Evolutionary conservation across 2,113 vertebrate genomes (phyloP).

Genomic region (Centropristis striata): DNA sequence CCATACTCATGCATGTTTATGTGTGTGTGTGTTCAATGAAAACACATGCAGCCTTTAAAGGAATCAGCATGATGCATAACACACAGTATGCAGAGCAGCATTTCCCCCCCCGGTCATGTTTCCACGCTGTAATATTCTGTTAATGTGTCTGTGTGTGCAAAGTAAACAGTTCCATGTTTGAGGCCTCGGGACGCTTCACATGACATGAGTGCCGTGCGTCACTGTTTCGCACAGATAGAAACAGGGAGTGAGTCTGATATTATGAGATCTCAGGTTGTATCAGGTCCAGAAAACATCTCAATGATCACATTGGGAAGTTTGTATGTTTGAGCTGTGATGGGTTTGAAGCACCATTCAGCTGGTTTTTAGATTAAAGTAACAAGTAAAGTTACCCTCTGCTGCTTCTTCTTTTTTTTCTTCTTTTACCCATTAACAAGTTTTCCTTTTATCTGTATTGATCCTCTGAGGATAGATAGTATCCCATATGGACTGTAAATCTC

Average conservation of each 20-base stretch:
- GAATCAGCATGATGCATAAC: neutral
- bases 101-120: neutral
- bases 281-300: neutral
- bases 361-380: too few relatives aligned
- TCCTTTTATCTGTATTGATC: too few relatives aligned
- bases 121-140: neutral
- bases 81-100: too few relatives aligned
- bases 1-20: neutral
- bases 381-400: too few relatives aligned
- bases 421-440: too few relatives aligned
- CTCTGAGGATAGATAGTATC: too few relatives aligned
- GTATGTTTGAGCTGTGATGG: neutral
- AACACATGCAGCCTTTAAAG: neutral
- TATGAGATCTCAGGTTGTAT: neutral
- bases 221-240: neutral
- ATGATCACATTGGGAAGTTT: neutral
- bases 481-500: too few relatives aligned
- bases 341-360: too few relatives aligned
- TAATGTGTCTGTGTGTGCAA: conserved; percentile 5
- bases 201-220: neutral
- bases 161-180: conserved; percentile 18
- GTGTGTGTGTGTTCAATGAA: neutral
- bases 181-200: conserved; percentile 5
- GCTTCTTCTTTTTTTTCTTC: too few relatives aligned
- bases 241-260: conserved; percentile 2